Evolutionary conservation across 2,797 vertebrate genomes (phyloP).

Genomic region (Eulemur albifrons): DNA sequence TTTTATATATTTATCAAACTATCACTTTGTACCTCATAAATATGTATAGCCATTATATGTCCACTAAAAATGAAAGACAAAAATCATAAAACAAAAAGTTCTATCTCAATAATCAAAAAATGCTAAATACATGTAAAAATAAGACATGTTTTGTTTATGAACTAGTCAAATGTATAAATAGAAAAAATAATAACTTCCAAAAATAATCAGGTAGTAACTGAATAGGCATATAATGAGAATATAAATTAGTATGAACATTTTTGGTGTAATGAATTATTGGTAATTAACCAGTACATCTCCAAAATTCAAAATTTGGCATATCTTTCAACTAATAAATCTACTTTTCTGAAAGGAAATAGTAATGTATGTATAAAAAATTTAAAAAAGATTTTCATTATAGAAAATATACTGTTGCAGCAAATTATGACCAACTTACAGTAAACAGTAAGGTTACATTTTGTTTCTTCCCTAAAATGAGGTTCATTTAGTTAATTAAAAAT

Average conservation of each 20-base stretch:
- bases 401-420: neutral
- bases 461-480: slow-evolving; percentile 49
- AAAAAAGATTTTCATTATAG: neutral
- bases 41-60: neutral
- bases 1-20: neutral
- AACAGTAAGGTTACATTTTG: slow-evolving; percentile 26
- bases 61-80: neutral
- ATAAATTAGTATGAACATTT: neutral
- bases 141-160: neutral
- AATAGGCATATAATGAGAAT: neutral
- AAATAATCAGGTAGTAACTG: neutral
- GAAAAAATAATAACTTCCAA: neutral
- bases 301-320: neutral
- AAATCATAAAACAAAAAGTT: neutral
- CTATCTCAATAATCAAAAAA: neutral
- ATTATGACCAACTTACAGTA: neutral
- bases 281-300: neutral
- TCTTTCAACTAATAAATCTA: neutral
- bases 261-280: neutral
- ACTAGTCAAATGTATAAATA: neutral
- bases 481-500: slow-evolving; percentile 65
- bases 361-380: slow-evolving; percentile 1
- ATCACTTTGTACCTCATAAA: neutral
- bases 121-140: neutral
- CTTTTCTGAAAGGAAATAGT: neutral